These are phyloP conservation scores for Ellobius talpinus DNA, from an alignment of 2,113 vertebrate species.

Conservation along the genomic window DNA sequence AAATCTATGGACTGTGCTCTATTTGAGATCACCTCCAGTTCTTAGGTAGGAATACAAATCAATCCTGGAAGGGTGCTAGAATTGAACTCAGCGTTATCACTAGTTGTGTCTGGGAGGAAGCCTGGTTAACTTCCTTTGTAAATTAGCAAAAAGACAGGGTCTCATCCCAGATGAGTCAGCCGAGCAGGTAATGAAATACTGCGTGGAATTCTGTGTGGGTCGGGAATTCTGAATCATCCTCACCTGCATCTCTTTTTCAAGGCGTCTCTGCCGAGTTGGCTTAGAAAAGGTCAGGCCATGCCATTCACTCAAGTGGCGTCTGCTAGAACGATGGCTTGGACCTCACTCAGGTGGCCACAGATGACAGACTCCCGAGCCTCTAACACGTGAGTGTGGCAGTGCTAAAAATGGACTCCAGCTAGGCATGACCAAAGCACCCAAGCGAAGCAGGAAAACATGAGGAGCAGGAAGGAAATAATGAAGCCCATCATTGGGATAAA, in stretches of 20 bases:
- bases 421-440: neutral
- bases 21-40: conserved; percentile 8
- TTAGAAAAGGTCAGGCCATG: neutral
- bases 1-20: neutral
- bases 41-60: neutral
- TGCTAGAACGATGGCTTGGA: neutral
- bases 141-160: neutral
- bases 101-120: neutral
- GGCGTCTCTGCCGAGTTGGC: neutral
- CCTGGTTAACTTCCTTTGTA: conserved; percentile 18
- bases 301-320: neutral
- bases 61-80: neutral
- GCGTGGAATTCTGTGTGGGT: neutral
- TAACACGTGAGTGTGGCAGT: neutral
- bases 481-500: neutral
- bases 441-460: neutral
- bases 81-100: neutral
- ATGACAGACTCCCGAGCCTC: neutral
- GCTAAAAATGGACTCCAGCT: neutral
- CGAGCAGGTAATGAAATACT: neutral
- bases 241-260: neutral
- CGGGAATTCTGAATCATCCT: neutral
- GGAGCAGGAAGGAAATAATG: neutral
- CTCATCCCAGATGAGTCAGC: neutral
- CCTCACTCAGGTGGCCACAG: too few relatives aligned